Base-by-base conservation (phyloP, 2,113 vertebrate species). In the Mustela lutreola region DNA sequence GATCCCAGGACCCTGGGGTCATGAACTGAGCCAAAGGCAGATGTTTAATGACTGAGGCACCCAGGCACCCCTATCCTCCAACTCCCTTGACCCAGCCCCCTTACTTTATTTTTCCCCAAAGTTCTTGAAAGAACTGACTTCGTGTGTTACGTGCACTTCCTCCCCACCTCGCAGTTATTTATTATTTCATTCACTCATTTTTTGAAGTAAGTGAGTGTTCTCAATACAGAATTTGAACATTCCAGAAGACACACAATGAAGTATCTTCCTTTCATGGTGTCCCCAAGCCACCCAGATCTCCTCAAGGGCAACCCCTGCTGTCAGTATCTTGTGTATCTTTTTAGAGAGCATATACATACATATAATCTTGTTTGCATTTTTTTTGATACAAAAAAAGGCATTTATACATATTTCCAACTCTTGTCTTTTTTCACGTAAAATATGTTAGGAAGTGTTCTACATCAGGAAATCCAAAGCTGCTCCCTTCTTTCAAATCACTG, bases 341-440 rank as follows among this genome's bases (percentile, higher is more conserved):
- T 39, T 89, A 71, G 63, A 67, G 28, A 89, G 45, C 42, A 62
- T 26, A 14, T 1, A 1, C 21, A 11, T 70, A 26, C n/a, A 31
- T 26, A 12, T 58, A 45, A 58, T 91, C 31, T 75, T 81, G 11
- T 31, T 78, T 58, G 39, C 39, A 16, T 56, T 87, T 85, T 89
- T 89, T 39, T 95, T 81, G 53, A 86, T 75, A 80, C 62, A 65
- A 70, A 63, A 65, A 58, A 36, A 91, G 63, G 56, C 22, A 71
- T 83, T 91, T 58, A 63, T 39, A 53, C 1, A 31, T n/a, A 60
- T 94, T 80, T 93, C 60, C 95, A 88, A 79, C 31, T 18, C 15
- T 95, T 93, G 65, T 56, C 21, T 92, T 91, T 85, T 79, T 95
- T 33, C 73, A 83, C 11, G 28, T 84, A 87, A 95, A 92, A 62